Percentiles rank a stretch among this genome's conserved stretches.
phyloP scores from a whole-genome alignment of 2,113 vertebrate genomes.

The Phocoena sinus region DNA sequence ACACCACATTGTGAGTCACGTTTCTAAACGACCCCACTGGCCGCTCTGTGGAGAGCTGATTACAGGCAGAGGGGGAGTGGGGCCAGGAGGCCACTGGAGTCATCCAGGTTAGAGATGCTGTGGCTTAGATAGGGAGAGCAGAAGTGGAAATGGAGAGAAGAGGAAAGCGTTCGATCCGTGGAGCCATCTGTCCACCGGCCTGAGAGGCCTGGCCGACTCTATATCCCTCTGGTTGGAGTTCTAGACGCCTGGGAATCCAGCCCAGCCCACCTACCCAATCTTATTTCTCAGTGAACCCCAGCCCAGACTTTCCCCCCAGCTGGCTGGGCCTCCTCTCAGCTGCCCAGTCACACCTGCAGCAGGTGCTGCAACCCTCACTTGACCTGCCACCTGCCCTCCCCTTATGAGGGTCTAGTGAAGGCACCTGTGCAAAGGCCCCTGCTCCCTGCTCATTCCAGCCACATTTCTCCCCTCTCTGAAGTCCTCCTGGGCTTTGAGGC shows the following conservation, averaged over 20 bases:
- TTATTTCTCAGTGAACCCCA: neutral
- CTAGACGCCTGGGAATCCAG: neutral
- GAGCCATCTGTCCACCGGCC: neutral
- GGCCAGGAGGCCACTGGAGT: neutral
- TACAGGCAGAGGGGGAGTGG: neutral
- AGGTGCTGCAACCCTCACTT: neutral
- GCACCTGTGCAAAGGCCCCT: neutral
- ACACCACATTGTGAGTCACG: neutral
- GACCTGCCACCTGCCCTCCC: neutral
- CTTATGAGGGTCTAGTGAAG: neutral
- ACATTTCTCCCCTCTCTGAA: neutral
- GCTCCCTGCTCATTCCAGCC: neutral
- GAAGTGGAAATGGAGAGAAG: neutral
- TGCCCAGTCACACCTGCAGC: neutral
- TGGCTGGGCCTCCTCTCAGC: neutral
- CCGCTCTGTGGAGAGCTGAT: neutral
- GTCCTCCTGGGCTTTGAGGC: neutral
- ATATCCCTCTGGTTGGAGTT: neutral
- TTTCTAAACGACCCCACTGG: neutral
- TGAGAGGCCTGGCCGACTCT: neutral
- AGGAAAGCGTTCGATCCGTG: neutral
- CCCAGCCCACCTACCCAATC: neutral
- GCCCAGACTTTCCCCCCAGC: neutral
- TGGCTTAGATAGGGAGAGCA: no score
- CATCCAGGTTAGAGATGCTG: neutral